A percentile compares a stretch with the other conserved stretches of the same genome.
These are phyloP conservation scores for Neofelis nebulosa DNA, from an alignment of 2,113 vertebrate genomes.

Conservation along the genomic window DNA sequence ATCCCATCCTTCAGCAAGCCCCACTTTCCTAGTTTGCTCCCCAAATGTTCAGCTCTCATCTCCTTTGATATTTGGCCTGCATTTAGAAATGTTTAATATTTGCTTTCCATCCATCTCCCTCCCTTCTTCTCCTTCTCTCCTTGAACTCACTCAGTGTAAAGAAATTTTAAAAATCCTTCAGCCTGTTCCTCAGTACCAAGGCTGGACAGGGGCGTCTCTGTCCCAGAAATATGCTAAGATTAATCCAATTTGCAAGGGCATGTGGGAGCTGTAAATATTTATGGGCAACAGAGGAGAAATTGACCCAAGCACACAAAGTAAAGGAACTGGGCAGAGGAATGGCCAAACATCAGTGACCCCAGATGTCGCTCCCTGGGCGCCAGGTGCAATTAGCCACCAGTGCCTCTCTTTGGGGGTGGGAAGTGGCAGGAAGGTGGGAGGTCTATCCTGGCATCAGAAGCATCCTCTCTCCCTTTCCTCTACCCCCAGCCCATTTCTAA, in stretches of 20 bases:
- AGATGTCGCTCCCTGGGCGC: conserved; percentile 65
- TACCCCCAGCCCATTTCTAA: background rate
- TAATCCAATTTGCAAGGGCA: conserved; percentile 81
- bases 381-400: conserved; percentile 12
- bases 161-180: background rate
- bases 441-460: background rate
- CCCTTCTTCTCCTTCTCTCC: background rate
- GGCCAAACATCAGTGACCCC: conserved; percentile 69
- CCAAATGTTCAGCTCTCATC: background rate
- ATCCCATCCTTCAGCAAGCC: background rate
- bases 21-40: background rate
- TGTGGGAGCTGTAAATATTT: conserved; percentile 78
- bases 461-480: background rate
- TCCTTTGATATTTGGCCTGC: background rate
- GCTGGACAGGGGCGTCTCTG: conserved; percentile 68
- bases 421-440: background rate
- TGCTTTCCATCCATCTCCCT: background rate
- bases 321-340: conserved; percentile 62
- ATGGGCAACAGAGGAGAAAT: conserved; percentile 69
- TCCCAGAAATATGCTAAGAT: conserved; percentile 74
- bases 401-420: background rate
- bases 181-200: conserved; percentile 68
- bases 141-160: background rate
- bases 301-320: conserved; percentile 60
- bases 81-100: background rate